Evolutionary conservation across 2,797 vertebrate genomes (phyloP).

Genomic region (Poecilia picta): DNA sequence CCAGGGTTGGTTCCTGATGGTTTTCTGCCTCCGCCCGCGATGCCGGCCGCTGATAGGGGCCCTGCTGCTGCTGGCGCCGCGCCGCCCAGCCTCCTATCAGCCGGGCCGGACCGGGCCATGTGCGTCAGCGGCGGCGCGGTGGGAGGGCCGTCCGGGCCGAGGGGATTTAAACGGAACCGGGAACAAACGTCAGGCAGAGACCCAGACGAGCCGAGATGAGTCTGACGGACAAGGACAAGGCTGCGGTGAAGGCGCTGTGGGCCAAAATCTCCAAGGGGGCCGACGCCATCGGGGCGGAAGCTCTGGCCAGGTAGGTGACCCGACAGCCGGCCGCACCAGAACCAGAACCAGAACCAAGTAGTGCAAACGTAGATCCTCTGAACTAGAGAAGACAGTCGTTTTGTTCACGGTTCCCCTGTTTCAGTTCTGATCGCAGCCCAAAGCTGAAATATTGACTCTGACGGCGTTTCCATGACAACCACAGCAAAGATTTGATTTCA

Average conservation of each 20-base stretch:
- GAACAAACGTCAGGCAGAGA: not conserved
- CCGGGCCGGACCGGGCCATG: not conserved
- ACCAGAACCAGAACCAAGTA: no score
- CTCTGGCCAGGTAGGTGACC: constrained; percentile 77
- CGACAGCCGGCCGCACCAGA: not conserved
- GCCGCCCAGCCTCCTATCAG: constrained; percentile 41
- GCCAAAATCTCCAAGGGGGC: constrained; percentile 36
- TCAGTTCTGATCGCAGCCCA: not conserved
- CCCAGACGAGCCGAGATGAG: constrained; percentile 64
- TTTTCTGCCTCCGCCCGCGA: not conserved
- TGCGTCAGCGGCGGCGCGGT: constrained; percentile 24
- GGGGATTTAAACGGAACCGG: constrained; percentile 44
- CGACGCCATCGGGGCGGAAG: constrained; percentile 64
- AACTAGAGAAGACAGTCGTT: not conserved
- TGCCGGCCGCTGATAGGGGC: constrained; percentile 47
- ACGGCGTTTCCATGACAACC: not conserved
- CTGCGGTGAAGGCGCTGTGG: constrained; percentile 71
- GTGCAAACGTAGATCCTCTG: no score
- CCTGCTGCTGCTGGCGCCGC: constrained; percentile 4
- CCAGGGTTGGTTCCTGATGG: not conserved
- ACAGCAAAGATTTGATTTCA: not conserved
- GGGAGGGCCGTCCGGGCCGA: constrained; percentile 52
- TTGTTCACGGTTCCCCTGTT: not conserved
- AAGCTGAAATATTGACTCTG: no score
- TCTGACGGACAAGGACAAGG: constrained; percentile 80